phyloP scores from a whole-genome alignment of 2,113 vertebrate species.

The Carassius auratus region DNA sequence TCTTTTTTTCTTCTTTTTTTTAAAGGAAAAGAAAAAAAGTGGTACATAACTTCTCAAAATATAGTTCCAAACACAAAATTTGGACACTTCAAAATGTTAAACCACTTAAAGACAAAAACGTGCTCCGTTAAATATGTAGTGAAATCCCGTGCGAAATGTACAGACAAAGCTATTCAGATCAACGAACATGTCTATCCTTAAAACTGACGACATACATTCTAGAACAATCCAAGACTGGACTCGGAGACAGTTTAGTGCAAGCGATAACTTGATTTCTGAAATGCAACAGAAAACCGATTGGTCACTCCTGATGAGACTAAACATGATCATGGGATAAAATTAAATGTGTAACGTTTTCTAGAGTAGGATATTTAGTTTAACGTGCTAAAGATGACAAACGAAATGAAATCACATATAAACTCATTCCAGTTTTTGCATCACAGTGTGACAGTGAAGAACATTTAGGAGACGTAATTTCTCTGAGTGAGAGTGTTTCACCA shows the following conservation, averaged over 20 bases:
- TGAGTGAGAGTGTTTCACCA: not conserved
- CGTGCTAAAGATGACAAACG: not conserved
- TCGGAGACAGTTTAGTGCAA: slow-evolving; percentile 31
- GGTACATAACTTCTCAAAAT: slow-evolving; percentile 3
- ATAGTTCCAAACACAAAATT: not conserved
- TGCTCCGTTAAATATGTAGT: slow-evolving; percentile 8
- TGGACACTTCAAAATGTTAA: slow-evolving; percentile 12
- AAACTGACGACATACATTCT: slow-evolving; percentile 21
- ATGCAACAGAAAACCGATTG: not conserved
- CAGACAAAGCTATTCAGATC: not conserved
- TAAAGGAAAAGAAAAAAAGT: not conserved
- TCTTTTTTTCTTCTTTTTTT: slow-evolving; percentile 51
- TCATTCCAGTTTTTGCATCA: slow-evolving; percentile 19
- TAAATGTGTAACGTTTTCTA: not conserved
- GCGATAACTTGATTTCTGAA: not conserved
- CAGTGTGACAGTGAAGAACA: not conserved
- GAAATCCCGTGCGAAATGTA: not conserved
- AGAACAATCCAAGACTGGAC: not conserved
- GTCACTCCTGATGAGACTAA: not conserved
- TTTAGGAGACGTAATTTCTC: not conserved
- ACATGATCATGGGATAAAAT: not conserved
- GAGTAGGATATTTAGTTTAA: not conserved
- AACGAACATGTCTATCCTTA: not conserved
- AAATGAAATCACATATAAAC: not conserved
- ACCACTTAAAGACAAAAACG: not conserved